Evolutionary conservation across 2,113 vertebrate genomes (phyloP).

Genomic region (Plecturocebus donacophilus): DNA sequence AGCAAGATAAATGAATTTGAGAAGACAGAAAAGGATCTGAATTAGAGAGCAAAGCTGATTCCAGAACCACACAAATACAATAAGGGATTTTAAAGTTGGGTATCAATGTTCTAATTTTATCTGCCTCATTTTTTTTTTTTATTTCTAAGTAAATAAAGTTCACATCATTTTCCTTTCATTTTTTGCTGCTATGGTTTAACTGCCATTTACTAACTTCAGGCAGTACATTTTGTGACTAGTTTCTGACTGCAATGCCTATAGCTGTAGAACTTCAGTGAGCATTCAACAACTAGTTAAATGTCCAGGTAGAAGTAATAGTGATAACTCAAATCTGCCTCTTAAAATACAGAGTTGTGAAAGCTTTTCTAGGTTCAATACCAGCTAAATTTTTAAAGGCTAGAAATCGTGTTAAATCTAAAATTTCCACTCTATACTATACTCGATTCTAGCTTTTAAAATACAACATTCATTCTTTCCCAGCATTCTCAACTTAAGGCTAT

Average conservation of each 20-base stretch:
- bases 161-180: neutral
- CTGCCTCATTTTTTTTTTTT: neutral
- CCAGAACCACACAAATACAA: neutral
- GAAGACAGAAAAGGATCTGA: too few relatives aligned
- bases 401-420: neutral
- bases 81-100: too few relatives aligned
- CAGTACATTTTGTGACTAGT: neutral
- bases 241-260: fast-evolving
- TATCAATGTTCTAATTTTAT: neutral
- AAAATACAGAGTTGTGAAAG: neutral
- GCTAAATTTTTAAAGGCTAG: neutral
- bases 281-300: neutral
- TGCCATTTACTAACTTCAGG: neutral
- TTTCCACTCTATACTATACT: neutral
- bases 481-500: neutral
- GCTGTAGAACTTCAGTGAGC: neutral
- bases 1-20: neutral
- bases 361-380: neutral
- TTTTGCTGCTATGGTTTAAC: neutral
- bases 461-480: neutral
- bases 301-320: neutral
- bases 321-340: neutral
- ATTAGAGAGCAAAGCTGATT: neutral
- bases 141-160: neutral
- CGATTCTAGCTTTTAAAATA: neutral